Base-by-base conservation (phyloP, 2,888 invertebrate species). In the Xestia rhomboidea region DNA sequence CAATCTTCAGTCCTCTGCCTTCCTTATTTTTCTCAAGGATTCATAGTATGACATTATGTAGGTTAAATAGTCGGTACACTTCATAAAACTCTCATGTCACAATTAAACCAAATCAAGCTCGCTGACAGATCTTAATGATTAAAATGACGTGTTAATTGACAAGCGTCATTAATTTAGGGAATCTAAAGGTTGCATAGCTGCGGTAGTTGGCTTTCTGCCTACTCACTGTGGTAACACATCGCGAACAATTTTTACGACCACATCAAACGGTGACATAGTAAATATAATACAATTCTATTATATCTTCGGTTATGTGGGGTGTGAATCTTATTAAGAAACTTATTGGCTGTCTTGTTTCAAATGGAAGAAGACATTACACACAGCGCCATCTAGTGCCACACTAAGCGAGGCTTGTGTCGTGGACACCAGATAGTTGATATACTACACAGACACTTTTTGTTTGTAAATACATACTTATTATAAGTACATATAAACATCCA, bases 101-200 rank as follows among this genome's bases (percentile, higher is more conserved):
- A 68, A 67, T 66, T 62, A 68, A 30, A 66, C 27, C 57, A 38
- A 69, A 82, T 60, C 38, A 72, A 21, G 6, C 30, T 11, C 27
- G 79, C 3, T 63, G 86, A 83, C 79, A 86, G 72, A 83, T 86
- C 27, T 72, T 83, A 83, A 64, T 72, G 66, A 78, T 69, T 77
- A 57, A 60, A 75, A 84, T 83, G 34, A 79, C 27, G 74, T 79
- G 83, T 38, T 86, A 84, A 86, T 86, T 75, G 83, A 84, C 86
- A 63, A 68, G 51, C 38, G 54, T 71, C 60, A 78, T 68, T 82
- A 86, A 74, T 78, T 78, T 82, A 69, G 62, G 46, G 67, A 64
- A 83, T 83, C 24, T 68, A 84, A 83, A 84, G 83, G 83, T 84
- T 84, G 74, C 86, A 81, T 81, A 62, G 54, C 83, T n/a, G 54